A percentile compares a stretch with the other conserved stretches of the same genome.
Conservation (phyloP, 2,888 invertebrate genomes). For the Pantelozetes paolii region DNA sequence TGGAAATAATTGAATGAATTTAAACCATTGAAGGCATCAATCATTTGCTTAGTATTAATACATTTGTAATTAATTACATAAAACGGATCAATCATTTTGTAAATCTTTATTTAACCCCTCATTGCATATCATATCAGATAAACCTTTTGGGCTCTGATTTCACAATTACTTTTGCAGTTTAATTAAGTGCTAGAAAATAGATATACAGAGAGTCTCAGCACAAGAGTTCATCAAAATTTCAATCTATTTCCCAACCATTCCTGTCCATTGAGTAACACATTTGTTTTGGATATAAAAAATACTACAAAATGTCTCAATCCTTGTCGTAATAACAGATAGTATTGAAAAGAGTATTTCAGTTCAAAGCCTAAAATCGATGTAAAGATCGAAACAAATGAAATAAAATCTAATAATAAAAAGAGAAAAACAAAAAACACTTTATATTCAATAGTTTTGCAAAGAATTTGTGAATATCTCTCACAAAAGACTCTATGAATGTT, state of each 20-base stretch:
- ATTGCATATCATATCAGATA: neutral
- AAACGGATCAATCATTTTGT: neutral
- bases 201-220: neutral
- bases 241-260: neutral
- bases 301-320: neutral
- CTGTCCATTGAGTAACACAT: neutral
- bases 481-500: neutral
- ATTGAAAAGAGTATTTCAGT: neutral
- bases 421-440: neutral
- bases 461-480: neutral
- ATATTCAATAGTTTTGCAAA: conserved; percentile 7
- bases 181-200: neutral
- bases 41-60: neutral
- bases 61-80: neutral
- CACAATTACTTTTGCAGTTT: neutral
- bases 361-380: no score
- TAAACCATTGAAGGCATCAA: conserved; percentile 1
- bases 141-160: neutral
- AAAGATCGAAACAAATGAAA: conserved; percentile 11
- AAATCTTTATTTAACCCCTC: neutral
- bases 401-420: no score
- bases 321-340: conserved; percentile 4
- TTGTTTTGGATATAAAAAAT: neutral
- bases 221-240: neutral
- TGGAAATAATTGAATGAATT: conserved; percentile 1